Conservation (phyloP, 2,888 invertebrate species). For the Drosophila pseudotalamancana region DNA sequence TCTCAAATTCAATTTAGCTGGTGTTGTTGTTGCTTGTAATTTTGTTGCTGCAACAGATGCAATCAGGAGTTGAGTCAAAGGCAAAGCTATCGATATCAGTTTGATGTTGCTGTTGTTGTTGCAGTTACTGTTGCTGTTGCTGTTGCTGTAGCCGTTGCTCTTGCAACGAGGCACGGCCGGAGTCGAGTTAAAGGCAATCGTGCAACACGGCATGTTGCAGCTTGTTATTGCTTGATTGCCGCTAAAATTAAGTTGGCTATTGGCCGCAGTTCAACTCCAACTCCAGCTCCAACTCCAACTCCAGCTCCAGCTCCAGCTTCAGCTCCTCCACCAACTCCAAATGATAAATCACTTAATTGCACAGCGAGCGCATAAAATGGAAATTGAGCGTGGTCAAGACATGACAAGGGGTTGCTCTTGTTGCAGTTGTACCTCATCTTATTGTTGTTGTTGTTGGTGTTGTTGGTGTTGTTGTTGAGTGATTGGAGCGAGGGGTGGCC, state of each 20-base stretch:
- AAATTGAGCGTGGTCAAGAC: constrained; percentile 77
- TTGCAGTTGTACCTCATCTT: constrained; percentile 37
- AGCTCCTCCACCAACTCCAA: constrained; percentile 55
- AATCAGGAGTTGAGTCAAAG: constrained; percentile 74
- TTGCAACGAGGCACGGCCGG: constrained; percentile 34
- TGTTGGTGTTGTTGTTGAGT: constrained; percentile 23
- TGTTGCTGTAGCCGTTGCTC: constrained; percentile 42
- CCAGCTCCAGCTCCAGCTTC: too few relatives aligned
- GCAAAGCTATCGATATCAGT: constrained; percentile 78
- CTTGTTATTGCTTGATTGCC: constrained; percentile 79
- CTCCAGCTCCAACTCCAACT: constrained; percentile 25
- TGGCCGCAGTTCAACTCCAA: constrained; percentile 44
- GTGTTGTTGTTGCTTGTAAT: constrained; percentile 69
- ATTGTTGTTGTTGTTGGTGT: constrained; percentile 1
- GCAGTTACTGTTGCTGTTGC: not conserved
- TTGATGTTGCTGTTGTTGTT: constrained; percentile 33
- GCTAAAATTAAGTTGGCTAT: constrained; percentile 77
- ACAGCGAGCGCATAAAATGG: constrained; percentile 78
- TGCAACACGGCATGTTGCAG: constrained; percentile 80
- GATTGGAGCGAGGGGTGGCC: constrained; percentile 36
- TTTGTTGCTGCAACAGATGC: constrained; percentile 79
- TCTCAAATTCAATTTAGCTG: constrained; percentile 76
- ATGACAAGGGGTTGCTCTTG: constrained; percentile 62
- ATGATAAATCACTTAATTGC: constrained; percentile 80
- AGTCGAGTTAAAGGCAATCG: constrained; percentile 76